Conservation (phyloP, 2,797 vertebrate species). For the Sebastes elongatus region DNA sequence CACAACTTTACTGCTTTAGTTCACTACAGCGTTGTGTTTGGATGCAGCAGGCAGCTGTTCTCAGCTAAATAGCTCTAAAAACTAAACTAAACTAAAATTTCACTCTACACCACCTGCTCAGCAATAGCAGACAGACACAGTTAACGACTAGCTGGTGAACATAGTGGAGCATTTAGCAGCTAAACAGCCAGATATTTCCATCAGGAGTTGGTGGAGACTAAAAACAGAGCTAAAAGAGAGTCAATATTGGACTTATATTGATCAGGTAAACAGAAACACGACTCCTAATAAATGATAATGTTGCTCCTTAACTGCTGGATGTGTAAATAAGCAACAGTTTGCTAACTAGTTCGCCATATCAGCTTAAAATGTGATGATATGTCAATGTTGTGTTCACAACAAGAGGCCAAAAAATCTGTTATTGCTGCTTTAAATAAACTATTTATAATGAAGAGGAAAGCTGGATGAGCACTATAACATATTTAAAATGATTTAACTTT, state of each 20-base stretch:
- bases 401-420: neutral
- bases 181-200: neutral
- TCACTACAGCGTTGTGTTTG: too few species aligned
- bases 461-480: neutral
- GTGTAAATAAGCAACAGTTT: neutral
- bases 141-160: neutral
- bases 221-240: neutral
- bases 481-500: neutral
- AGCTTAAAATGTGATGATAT: neutral
- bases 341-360: neutral
- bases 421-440: neutral
- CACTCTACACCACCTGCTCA: neutral
- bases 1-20: too few species aligned
- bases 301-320: neutral
- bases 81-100: too few species aligned
- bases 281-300: neutral
- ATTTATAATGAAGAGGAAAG: neutral
- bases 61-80: too few species aligned
- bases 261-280: neutral
- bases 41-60: too few species aligned
- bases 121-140: neutral
- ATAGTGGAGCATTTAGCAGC: neutral
- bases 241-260: neutral
- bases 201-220: neutral
- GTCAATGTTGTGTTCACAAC: neutral